phyloP scores from a whole-genome alignment of 2,113 vertebrate species.

The Macrotis lagotis region DNA sequence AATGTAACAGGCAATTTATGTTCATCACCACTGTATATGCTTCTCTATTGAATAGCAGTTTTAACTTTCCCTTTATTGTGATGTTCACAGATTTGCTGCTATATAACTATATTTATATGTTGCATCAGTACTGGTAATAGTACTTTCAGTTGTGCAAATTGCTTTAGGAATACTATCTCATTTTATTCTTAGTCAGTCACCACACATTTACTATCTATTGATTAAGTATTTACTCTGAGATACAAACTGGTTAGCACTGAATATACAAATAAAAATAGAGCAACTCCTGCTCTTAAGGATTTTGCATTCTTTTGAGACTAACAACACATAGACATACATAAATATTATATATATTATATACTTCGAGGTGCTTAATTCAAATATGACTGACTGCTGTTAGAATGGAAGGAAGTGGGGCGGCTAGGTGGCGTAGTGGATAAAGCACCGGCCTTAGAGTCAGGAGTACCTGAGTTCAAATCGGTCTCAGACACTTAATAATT shows the following conservation, averaged over 20 bases:
- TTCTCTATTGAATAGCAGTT: background rate
- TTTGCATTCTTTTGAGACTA: background rate
- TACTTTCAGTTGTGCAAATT: too few species aligned
- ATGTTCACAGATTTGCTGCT: background rate
- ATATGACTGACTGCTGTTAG: background rate
- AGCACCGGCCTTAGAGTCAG: too few species aligned
- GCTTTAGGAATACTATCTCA: background rate
- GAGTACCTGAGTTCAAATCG: too few species aligned
- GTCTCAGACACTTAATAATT: too few species aligned
- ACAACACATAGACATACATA: background rate
- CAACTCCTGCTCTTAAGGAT: background rate
- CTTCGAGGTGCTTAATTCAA: background rate
- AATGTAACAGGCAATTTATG: background rate
- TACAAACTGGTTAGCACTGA: background rate
- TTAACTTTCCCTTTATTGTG: background rate
- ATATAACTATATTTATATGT: too few species aligned
- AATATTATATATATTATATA: background rate
- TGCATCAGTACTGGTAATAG: too few species aligned
- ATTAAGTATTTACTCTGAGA: background rate
- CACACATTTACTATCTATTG: background rate
- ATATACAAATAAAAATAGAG: background rate
- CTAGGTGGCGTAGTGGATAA: too few species aligned
- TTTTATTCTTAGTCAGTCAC: background rate
- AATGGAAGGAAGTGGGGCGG: background rate
- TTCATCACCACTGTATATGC: background rate